Percentiles rank a stretch among this genome's conserved stretches.
Conservation (phyloP, 2,888 invertebrate species). For the Phyto melanocephala region DNA sequence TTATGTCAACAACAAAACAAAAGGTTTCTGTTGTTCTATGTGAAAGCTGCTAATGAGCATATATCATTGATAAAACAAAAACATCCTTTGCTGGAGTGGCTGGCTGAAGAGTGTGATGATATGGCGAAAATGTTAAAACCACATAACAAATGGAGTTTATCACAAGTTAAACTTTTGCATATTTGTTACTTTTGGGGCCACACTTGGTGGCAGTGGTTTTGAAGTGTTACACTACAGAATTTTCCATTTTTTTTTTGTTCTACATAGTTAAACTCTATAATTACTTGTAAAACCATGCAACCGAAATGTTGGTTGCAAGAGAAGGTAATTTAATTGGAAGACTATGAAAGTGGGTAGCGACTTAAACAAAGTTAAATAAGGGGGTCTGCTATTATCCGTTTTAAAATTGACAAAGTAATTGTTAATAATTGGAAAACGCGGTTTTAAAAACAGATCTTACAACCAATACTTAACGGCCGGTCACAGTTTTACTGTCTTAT, state of each 20-base stretch:
- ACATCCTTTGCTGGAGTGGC: neutral
- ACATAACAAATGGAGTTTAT: constrained; percentile 58
- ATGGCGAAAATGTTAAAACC: constrained; percentile 39
- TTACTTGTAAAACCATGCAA: constrained; percentile 17
- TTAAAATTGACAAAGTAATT: no score
- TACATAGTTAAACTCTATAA: constrained; percentile 27
- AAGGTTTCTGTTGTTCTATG: constrained; percentile 32
- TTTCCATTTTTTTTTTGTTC: neutral
- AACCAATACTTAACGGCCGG: no score
- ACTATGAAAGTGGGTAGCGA: constrained; percentile 12
- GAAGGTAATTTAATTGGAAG: neutral
- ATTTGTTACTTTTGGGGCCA: constrained; percentile 1
- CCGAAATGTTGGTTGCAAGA: neutral
- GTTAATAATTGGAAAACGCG: no score
- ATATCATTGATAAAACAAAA: constrained; percentile 56
- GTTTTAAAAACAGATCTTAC: no score
- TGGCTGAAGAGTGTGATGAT: neutral
- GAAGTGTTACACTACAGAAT: neutral
- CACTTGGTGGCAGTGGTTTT: constrained; percentile 35
- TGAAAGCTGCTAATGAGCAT: constrained; percentile 62
- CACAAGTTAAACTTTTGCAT: constrained; percentile 38
- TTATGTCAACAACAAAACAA: constrained; percentile 49
- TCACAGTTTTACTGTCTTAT: no score
- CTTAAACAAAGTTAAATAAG: neutral
- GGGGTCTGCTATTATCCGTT: no score